These are phyloP conservation scores for Oncorhynchus tshawytscha DNA, from an alignment of 2,113 vertebrate species.

Conservation along the genomic window DNA sequence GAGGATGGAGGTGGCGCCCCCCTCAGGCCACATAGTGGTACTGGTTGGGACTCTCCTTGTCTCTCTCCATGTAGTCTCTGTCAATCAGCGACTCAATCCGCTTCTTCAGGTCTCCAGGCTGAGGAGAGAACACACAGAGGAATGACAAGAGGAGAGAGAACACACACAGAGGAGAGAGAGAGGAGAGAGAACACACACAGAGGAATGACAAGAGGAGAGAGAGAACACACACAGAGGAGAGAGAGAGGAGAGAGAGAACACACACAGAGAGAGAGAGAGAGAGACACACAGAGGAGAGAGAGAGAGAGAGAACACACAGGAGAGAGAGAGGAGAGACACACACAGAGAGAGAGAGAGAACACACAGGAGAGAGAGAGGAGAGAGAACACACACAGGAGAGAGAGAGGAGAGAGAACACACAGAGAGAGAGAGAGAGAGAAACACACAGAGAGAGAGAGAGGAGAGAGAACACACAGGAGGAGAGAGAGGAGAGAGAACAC, in stretches of 20 bases:
- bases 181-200: too few relatives aligned
- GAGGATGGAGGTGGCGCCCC: slow-evolving; percentile 41
- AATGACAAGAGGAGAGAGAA: too few relatives aligned
- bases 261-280: too few relatives aligned
- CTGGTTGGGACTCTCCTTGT: slow-evolving; percentile 95
- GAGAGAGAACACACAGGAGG: too few relatives aligned
- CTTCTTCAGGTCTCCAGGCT: slow-evolving; percentile 97
- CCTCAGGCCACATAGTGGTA: slow-evolving; percentile 96
- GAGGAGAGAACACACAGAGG: background rate
- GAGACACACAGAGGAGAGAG: background rate
- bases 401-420: too few relatives aligned
- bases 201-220: background rate
- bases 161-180: too few relatives aligned
- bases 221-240: background rate
- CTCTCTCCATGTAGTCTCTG: slow-evolving; percentile 97
- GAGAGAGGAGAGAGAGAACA: background rate
- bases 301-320: too few relatives aligned
- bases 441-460: too few relatives aligned
- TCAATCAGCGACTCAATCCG: slow-evolving; percentile 97
- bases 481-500: too few relatives aligned
- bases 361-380: too few relatives aligned
- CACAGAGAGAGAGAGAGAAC: background rate
- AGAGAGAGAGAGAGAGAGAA: too few relatives aligned
- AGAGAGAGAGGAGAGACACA: background rate
- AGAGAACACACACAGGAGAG: background rate